phyloP scores from a whole-genome alignment of 2,113 vertebrate genomes.

The Otolemur garnettii region DNA sequence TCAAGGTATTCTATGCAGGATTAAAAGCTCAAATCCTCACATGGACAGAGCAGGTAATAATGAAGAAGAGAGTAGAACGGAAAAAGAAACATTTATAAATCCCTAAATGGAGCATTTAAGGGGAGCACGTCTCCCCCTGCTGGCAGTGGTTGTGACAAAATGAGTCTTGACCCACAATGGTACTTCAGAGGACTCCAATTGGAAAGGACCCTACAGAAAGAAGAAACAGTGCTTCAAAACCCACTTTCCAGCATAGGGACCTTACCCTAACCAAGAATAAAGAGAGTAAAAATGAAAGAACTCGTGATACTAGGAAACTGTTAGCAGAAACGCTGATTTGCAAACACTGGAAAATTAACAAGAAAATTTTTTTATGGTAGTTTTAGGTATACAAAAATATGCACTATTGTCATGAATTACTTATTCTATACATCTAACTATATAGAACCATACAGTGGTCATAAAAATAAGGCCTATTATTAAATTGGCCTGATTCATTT shows the following conservation, averaged over 20 bases:
- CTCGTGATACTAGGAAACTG: neutral
- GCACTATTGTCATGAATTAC: neutral
- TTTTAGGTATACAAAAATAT: slow-evolving; percentile 34
- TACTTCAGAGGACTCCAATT: neutral
- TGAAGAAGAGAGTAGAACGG: neutral
- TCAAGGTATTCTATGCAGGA: neutral
- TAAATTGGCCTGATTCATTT: slow-evolving; percentile 18
- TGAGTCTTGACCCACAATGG: neutral
- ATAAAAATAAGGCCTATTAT: slow-evolving; percentile 15
- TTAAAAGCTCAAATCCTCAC: neutral
- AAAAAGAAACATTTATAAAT: neutral
- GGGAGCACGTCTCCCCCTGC: slow-evolving; percentile 78
- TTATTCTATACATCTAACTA: slow-evolving; percentile 28
- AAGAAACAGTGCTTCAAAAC: neutral
- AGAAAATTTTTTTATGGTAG: neutral
- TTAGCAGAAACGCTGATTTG: neutral
- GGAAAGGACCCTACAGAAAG: neutral
- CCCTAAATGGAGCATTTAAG: slow-evolving; percentile 10
- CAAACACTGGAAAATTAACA: slow-evolving; percentile 8
- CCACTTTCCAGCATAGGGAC: neutral
- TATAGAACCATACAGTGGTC: neutral
- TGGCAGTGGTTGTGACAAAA: slow-evolving; percentile 45
- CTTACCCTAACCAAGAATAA: neutral
- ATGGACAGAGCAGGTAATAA: neutral
- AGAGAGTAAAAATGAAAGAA: neutral